phyloP scores from a whole-genome alignment of 2,113 vertebrate genomes.

The Vombatus ursinus region DNA sequence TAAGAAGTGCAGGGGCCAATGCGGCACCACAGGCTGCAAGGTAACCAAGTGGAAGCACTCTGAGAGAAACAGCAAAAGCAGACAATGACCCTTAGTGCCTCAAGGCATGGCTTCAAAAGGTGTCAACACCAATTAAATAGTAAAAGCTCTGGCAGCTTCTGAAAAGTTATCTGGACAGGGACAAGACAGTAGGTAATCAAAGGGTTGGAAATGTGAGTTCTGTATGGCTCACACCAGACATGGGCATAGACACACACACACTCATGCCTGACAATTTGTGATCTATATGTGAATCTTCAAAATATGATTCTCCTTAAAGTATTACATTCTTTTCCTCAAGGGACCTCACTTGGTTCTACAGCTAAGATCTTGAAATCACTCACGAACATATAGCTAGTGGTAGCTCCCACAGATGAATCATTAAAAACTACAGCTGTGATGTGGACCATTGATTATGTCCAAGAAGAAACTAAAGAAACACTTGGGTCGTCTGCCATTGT shows the following conservation, averaged over 20 bases:
- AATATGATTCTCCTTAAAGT: constrained; percentile 51
- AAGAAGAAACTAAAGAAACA: neutral
- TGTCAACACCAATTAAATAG: constrained; percentile 89
- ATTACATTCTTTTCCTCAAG: constrained; percentile 13
- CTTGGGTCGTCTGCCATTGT: neutral
- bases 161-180: constrained; percentile 84
- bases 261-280: constrained; percentile 70
- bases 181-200: constrained; percentile 85
- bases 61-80: constrained; percentile 83
- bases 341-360: neutral
- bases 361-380: constrained; percentile 3
- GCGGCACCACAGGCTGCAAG: constrained; percentile 82
- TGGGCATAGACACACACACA: constrained; percentile 48
- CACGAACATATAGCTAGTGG: neutral
- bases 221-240: constrained; percentile 72
- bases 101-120: constrained; percentile 87
- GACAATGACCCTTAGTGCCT: constrained; percentile 84
- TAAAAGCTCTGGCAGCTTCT: constrained; percentile 86
- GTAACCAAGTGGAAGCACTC: constrained; percentile 80
- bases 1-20: constrained; percentile 84
- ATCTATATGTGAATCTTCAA: constrained; percentile 71
- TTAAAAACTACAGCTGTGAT: neutral
- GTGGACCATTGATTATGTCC: neutral
- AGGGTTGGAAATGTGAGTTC: constrained; percentile 70
- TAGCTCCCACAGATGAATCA: neutral